Conservation (phyloP, 1,140 invertebrate species). For the Riptortus pedestris region DNA sequence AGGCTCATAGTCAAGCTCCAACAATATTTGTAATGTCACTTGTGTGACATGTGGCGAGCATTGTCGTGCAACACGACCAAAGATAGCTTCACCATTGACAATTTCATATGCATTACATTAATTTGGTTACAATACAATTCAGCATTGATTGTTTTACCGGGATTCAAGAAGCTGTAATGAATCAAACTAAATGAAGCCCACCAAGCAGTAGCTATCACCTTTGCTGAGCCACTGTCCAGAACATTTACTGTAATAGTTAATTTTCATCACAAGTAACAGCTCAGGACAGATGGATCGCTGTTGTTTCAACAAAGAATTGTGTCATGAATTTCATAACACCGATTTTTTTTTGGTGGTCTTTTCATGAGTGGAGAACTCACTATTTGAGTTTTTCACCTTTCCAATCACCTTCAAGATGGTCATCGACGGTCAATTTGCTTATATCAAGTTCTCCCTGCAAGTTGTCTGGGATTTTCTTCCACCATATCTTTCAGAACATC, state of each 20-base stretch:
- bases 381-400: background rate
- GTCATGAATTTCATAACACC: background rate
- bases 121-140: background rate
- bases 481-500: background rate
- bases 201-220: background rate
- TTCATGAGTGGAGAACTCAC: background rate
- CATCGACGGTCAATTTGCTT: background rate
- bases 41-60: background rate
- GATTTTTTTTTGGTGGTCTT: background rate
- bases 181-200: conserved; percentile 1
- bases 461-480: background rate
- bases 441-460: background rate
- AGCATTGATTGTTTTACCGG: background rate
- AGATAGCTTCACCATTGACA: background rate
- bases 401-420: background rate
- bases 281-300: background rate
- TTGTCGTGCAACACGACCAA: background rate
- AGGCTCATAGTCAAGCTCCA: background rate
- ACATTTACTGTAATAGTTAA: background rate
- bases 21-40: background rate
- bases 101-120: background rate
- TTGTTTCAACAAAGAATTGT: background rate
- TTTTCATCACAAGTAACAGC: background rate
- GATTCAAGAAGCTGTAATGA: conserved; percentile 6
- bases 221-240: background rate